These are phyloP conservation scores for Microtus pennsylvanicus DNA, from an alignment of 2,113 vertebrate genomes.

Conservation along the genomic window DNA sequence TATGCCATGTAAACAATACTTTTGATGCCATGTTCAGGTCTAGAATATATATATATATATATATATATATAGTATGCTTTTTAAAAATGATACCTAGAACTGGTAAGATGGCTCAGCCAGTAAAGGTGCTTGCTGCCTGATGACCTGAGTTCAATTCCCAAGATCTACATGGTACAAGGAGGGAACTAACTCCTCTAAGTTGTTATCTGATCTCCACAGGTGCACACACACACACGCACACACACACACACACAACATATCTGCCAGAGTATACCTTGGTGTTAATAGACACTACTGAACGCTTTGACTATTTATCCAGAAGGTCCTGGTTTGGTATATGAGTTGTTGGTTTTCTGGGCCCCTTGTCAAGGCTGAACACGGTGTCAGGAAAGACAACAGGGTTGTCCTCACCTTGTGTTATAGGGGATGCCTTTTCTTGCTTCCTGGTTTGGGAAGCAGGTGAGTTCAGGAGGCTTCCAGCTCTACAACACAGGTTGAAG, in stretches of 20 bases:
- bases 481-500: not conserved
- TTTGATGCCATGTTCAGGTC: not conserved
- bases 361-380: not conserved
- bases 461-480: not conserved
- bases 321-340: not conserved
- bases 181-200: not conserved
- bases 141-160: not conserved
- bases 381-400: not conserved
- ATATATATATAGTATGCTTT: not conserved
- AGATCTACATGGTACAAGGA: no score
- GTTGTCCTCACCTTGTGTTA: not conserved
- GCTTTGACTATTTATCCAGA: not conserved
- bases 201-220: not conserved
- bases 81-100: not conserved
- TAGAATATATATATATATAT: not conserved
- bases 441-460: conserved; percentile 11
- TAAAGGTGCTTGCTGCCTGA: not conserved
- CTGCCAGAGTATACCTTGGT: not conserved
- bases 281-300: not conserved
- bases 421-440: not conserved
- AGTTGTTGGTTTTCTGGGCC: conserved; percentile 10
- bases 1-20: not conserved
- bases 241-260: not conserved
- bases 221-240: not conserved
- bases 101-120: not conserved